Evolutionary conservation across 64 coral and sea anemone species (phyloP), one percentile per base, ranked within the genome.

Genomic region (Stichodactyla helianthus): DNA sequence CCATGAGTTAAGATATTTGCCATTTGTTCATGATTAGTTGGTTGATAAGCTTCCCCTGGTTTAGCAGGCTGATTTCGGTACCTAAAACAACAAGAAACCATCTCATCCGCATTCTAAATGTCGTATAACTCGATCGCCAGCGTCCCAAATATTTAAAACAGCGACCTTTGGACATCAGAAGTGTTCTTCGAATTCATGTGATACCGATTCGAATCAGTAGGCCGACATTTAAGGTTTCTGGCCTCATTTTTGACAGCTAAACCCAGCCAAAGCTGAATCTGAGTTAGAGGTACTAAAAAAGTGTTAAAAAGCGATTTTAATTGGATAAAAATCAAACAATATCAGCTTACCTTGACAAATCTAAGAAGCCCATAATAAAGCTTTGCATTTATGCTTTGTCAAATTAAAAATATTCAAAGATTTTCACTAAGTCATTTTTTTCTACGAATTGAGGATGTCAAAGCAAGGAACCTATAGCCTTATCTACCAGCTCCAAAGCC

Each of bases 1-100:
- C 93, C 97, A 87, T 99, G 97, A 20, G 97, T 99, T 19, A 90
- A 86, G 28, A 94, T 95, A 18, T 99, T 99, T 16, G 93, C 93
- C 35, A 90, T 90, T 63, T 99, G 97, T 87, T 99, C 97, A 53
- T 88, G 77, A 19, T 1, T 18, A 83, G 97, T 99, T n/a, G 97
- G 91, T 63, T 90, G 82, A 74, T 99, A 99, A 8, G 97, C 88
- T 88, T 99, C 84, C 77, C 91, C 80, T 63, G 87, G 89, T 60
- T 93, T 93, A 10, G 93, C 93, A 35, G 93, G 90, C 7, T 55
- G 81, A 82, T 99, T 99, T 92, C 92, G 92, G 25, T 92, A 89
- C 84, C 95, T 98, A 57, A 65, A 11, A 88, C 28, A 31, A 60
- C 50, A 59, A 35, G 25, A 31, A 31, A 28, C 1, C 25, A 74